Evolutionary conservation across 2,797 vertebrate species (phyloP), one percentile per base, ranked within the genome.

Genomic region (Emys orbicularis): DNA sequence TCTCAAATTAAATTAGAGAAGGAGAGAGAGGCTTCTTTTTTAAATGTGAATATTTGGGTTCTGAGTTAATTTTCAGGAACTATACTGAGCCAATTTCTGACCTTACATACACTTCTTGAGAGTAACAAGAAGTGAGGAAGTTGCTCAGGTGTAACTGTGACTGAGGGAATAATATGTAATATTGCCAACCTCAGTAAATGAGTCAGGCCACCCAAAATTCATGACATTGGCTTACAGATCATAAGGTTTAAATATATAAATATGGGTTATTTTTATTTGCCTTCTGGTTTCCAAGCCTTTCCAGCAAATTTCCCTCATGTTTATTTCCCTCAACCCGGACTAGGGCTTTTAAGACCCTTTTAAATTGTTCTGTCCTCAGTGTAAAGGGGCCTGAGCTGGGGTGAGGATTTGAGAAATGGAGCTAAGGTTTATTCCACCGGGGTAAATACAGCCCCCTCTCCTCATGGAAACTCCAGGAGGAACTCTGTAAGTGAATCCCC

Each of bases 391-490:
- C 74, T 83, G 89, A 44, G 10, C 6, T 65, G 52, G 84, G 13
- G 49, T 41, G 79, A 47, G 77, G 19, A n/a, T 44, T 77, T 89
- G 5, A 80, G 19, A 50, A 77, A 61, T 29, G 87, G 83, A 82
- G 49, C 61, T 76, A 12, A 53, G 5, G 2, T 59, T 89, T 0
- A 0, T 87, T 90, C 50, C 68, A 1, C 15, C 57, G 8, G 27
- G 4, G 12, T 91, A 2, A 85, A n/a, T 88, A 27, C 54, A 27
- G 7, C 0, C 74, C 88, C 68, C 54, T 83, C 10, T 59, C 3
- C 16, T 16, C 8, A 53, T 84, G 31, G 8, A 84, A 84, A 91
- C 54, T 79, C 81, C 53, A 49, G 31, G 53, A 92, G 29, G 16
- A 56, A 49, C 5, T 84, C 37, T 41, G 2, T 34, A 52, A 81